Base-by-base conservation (phyloP, 2,797 vertebrate species). In the Coluber constrictor region DNA sequence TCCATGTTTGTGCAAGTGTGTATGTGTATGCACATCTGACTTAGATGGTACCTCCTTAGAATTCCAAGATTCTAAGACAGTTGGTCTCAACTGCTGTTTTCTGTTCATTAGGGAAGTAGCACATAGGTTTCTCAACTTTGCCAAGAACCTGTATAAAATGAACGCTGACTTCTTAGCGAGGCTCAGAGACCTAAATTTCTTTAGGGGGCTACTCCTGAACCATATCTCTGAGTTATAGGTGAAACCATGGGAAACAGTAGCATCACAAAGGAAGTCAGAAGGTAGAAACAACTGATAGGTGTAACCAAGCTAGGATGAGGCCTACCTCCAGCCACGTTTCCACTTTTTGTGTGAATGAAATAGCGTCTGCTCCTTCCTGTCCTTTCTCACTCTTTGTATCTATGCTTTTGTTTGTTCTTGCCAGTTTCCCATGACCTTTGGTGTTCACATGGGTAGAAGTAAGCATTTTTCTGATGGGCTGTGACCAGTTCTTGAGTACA, bases 41-140 rank as follows among this genome's bases (percentile, higher is more conserved):
- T 47, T 27, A 60, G 70, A 25, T 63, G 70, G 56, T n/a, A n/a
- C 13, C n/a, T 32, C 70, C 70, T 61, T 83, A 89, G 70, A 60
- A 91, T 91, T 89, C 93, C 51, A 93, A 91, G 87, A 32, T 93
- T 93, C 93, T 86, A 89, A 93, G 70, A 8, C 93, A 93, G 93
- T 93, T 93, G 87, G 70, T 86, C 59, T 86, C 90, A 93, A 93
- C 93, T 89, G 93, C 47, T 93, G 87, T 54, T 93, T 91, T 89
- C 43, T 47, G 32, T 70, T 91, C 51, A 56, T 61, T 55, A 63
- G 87, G 56, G 51, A 89, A 90, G 61, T 23, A 93, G 20, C 15
- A 16, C n/a, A 59, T 63, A 32, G 60, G 51, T 79, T 51, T 74
- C 55, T 70, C 61, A 93, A 32, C 15, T 25, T 56, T 55, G 57